phyloP scores from a whole-genome alignment of 2,797 vertebrate species.

The Enteromius viviparus region DNA sequence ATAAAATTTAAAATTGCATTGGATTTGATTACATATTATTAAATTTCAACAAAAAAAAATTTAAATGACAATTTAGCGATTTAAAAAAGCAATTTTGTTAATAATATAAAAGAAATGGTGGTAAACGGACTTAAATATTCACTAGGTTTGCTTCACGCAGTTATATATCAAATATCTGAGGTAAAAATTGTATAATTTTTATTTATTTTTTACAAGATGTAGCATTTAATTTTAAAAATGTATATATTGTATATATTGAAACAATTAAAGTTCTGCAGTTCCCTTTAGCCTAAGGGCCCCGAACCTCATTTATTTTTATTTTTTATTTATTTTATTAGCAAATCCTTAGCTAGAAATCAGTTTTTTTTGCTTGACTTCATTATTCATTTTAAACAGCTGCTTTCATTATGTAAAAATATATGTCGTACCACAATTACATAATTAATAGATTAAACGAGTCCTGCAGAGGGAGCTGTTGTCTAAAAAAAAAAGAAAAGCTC shows the following conservation, averaged over 20 bases:
- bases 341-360: too few relatives aligned
- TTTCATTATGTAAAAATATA: not conserved
- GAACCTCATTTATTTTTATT: not conserved
- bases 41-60: not conserved
- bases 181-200: not conserved
- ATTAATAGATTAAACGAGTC: not conserved
- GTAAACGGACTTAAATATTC: not conserved
- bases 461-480: conserved; percentile 44
- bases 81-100: not conserved
- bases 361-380: not conserved
- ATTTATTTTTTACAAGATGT: not conserved
- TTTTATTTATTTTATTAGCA: too few relatives aligned
- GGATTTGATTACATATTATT: too few relatives aligned
- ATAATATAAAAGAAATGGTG: too few relatives aligned
- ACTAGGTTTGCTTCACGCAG: not conserved
- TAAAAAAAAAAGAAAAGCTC: not conserved
- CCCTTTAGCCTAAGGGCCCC: too few relatives aligned
- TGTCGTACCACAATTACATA: not conserved
- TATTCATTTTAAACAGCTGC: not conserved
- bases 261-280: not conserved
- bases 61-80: not conserved
- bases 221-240: not conserved
- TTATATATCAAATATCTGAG: not conserved
- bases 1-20: not conserved
- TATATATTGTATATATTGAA: not conserved